Percentiles rank a stretch among this genome's conserved stretches.
Conservation (phyloP, 2,888 invertebrate species). For the Cerceris ruficornis region DNA sequence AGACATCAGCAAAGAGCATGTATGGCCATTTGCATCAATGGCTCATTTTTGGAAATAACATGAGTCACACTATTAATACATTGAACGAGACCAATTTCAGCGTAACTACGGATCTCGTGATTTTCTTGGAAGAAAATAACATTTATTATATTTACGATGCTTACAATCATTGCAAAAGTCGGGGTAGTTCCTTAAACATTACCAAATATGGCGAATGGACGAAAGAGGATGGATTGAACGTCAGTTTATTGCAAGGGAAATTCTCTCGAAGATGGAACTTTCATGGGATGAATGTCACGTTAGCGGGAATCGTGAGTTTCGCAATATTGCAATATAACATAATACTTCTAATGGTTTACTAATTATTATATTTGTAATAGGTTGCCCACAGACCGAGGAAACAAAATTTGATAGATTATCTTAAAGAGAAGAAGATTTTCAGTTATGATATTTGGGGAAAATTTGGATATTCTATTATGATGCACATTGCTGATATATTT, state of each 20-base stretch:
- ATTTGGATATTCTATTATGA: conserved; percentile 62
- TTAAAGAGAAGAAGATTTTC: conserved; percentile 53
- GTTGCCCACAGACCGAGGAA: conserved; percentile 41
- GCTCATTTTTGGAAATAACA: conserved; percentile 65
- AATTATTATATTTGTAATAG: conserved; percentile 4
- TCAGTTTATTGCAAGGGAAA: conserved; percentile 56
- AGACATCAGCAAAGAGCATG: conserved; percentile 58
- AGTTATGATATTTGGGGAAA: conserved; percentile 63
- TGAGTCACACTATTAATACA: conserved; percentile 40
- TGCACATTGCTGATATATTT: conserved; percentile 62
- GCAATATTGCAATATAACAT: background rate
- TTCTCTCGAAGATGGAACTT: conserved; percentile 68
- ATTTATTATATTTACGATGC: conserved; percentile 65
- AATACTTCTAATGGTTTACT: background rate
- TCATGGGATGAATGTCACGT: conserved; percentile 60
- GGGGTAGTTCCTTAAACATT: conserved; percentile 67
- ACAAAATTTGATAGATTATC: conserved; percentile 58
- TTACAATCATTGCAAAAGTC: conserved; percentile 69
- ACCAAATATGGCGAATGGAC: conserved; percentile 68
- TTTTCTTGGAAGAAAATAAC: conserved; percentile 48
- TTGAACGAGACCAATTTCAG: conserved; percentile 70
- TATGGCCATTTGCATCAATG: conserved; percentile 71
- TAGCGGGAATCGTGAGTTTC: conserved; percentile 64
- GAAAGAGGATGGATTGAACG: conserved; percentile 48
- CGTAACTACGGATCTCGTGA: conserved; percentile 68